Percentiles rank a stretch among this genome's conserved stretches.
These are phyloP conservation scores for Eristalis arbustorum DNA, from an alignment of 2,888 invertebrate genomes.

Conservation along the genomic window DNA sequence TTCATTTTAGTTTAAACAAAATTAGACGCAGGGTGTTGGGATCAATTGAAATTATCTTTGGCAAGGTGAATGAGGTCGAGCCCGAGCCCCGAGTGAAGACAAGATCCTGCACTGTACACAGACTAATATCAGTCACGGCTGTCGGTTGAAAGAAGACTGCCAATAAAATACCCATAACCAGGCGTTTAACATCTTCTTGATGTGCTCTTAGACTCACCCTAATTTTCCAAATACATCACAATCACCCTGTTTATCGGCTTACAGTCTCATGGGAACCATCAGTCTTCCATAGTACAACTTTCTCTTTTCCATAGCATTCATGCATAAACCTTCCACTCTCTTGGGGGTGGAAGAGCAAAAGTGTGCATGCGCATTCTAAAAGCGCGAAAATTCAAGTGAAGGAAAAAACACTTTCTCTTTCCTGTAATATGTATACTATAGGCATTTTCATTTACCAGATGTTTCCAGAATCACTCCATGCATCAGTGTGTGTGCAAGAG, in stretches of 20 bases:
- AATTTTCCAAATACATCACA: neutral
- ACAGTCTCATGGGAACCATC: neutral
- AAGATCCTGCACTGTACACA: no score
- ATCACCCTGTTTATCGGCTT: neutral
- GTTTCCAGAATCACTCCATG: slow-evolving; percentile 1
- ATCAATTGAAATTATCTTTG: no score
- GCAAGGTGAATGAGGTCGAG: no score
- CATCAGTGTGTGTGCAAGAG: neutral
- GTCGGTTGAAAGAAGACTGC: no score
- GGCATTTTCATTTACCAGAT: neutral
- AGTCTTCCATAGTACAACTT: neutral
- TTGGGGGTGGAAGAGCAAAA: neutral
- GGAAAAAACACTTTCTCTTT: neutral
- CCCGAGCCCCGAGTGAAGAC: no score
- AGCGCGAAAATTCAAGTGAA: slow-evolving; percentile 2
- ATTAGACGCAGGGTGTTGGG: slow-evolving; percentile 39
- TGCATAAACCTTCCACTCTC: neutral
- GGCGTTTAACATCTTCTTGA: neutral
- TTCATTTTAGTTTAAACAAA: neutral
- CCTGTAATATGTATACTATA: neutral
- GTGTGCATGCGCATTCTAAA: slow-evolving; percentile 29
- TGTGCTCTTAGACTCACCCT: neutral
- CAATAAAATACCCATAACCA: no score
- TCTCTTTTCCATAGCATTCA: neutral
- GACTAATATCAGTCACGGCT: no score